phyloP scores from a whole-genome alignment of 2,888 invertebrate genomes.

The Anagyrus pseudococci region DNA sequence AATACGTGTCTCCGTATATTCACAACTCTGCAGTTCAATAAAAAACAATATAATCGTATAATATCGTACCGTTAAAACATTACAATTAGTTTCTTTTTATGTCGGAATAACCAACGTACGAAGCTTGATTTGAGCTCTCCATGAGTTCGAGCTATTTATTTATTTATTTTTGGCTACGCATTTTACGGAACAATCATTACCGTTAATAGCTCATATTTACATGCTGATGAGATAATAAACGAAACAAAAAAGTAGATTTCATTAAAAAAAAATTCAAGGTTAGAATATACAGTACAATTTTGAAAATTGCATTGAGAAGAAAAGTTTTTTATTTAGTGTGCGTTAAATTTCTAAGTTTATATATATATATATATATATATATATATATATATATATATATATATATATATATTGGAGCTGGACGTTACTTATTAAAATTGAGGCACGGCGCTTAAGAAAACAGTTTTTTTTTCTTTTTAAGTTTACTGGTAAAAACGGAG shows the following conservation, averaged over 20 bases:
- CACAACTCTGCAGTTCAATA: background rate
- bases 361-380: slow-evolving; percentile 20
- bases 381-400: slow-evolving; percentile 19
- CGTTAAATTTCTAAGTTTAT: background rate
- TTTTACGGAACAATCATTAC: slow-evolving; percentile 35
- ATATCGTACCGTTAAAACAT: slow-evolving; percentile 9
- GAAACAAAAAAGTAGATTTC: slow-evolving; percentile 11
- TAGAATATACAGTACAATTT: background rate
- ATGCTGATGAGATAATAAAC: slow-evolving; percentile 21
- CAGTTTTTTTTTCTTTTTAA: slow-evolving; percentile 9
- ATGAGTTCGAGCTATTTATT: too few species aligned
- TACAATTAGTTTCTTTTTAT: too few species aligned
- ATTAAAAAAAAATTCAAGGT: slow-evolving; percentile 11
- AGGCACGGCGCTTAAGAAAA: slow-evolving; percentile 35
- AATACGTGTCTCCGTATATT: background rate
- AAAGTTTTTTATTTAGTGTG: slow-evolving; percentile 14
- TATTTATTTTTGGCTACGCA: slow-evolving; percentile 34
- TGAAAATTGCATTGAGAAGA: slow-evolving; percentile 10
- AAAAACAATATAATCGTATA: background rate
- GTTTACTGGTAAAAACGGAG: slow-evolving; percentile 17
- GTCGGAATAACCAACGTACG: slow-evolving; percentile 18
- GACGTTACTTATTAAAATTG: slow-evolving; percentile 32
- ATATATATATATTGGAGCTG: slow-evolving; percentile 17
- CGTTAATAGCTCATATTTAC: slow-evolving; percentile 37
- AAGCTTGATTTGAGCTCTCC: slow-evolving; percentile 42